phyloP scores from a whole-genome alignment of 2,797 vertebrate genomes.

The Crenuchus spilurus region DNA sequence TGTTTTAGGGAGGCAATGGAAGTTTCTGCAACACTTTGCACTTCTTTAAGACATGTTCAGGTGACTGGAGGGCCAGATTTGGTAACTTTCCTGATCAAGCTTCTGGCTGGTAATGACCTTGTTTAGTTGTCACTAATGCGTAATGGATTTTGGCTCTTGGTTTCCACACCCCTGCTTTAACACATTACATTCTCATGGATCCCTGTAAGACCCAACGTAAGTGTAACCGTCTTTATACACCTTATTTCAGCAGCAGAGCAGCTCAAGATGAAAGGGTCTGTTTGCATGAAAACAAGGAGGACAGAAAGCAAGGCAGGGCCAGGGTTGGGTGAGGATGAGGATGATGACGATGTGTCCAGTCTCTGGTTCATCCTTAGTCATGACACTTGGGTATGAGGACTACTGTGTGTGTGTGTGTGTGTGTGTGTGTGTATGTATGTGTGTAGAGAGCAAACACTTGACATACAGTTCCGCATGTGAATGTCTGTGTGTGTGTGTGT shows the following conservation, averaged over 20 bases:
- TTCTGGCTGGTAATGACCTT: too few species aligned
- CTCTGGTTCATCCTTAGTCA: constrained; percentile 5
- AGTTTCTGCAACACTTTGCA: too few species aligned
- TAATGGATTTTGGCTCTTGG: too few species aligned
- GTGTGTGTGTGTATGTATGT: background rate
- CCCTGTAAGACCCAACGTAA: background rate
- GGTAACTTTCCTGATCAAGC: too few species aligned
- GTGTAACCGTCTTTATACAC: too few species aligned
- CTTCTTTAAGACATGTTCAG: too few species aligned
- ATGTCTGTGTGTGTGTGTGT: constrained; percentile 25
- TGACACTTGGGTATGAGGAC: background rate
- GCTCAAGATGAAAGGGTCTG: constrained; percentile 31
- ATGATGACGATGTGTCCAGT: constrained; percentile 51
- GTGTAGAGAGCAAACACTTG: constrained; percentile 14
- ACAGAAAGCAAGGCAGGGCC: constrained; percentile 59
- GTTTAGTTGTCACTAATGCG: too few species aligned
- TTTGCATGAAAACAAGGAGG: constrained; percentile 55
- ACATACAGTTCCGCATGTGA: background rate
- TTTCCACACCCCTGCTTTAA: too few species aligned
- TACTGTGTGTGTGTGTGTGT: background rate
- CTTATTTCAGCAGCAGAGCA: constrained; percentile 39
- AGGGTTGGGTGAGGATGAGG: constrained; percentile 57
- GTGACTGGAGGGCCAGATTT: too few species aligned
- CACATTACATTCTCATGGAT: background rate
- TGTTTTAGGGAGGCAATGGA: background rate